Percentiles rank a stretch among this genome's conserved stretches.
These are phyloP conservation scores for Ylistrum balloti DNA, from an alignment of 1,140 invertebrate genomes.

Conservation along the genomic window DNA sequence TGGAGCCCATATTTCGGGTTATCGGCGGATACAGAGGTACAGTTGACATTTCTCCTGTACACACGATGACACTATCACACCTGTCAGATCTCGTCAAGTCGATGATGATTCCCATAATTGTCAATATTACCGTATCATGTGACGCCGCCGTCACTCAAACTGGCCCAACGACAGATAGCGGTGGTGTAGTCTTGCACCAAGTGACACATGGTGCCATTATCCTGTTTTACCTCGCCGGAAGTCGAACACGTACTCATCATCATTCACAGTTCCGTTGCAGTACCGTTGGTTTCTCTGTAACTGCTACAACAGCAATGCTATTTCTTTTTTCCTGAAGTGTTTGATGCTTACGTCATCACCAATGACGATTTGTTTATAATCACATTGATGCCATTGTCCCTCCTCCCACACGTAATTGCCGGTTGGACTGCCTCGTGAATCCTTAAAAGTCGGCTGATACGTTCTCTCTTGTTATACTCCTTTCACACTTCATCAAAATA, in stretches of 20 bases:
- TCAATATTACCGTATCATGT: constrained; percentile 29
- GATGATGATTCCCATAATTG: background rate
- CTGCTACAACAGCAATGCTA: no score
- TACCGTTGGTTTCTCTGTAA: no score
- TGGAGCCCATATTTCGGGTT: background rate
- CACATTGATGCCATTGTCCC: no score
- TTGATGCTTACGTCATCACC: no score
- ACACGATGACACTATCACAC: constrained; percentile 2
- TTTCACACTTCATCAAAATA: no score
- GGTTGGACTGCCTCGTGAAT: no score
- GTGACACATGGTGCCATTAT: background rate
- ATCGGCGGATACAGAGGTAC: background rate
- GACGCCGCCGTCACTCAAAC: constrained; percentile 8
- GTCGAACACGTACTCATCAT: background rate
- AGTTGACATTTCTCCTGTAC: background rate
- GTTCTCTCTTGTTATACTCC: no score
- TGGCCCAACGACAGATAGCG: background rate
- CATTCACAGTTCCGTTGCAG: no score
- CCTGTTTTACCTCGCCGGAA: background rate
- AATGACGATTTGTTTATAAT: no score
- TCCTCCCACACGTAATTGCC: no score
- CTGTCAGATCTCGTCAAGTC: background rate
- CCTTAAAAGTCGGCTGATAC: no score
- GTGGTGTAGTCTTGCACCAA: background rate
- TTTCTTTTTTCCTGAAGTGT: no score